Evolutionary conservation across 2,797 vertebrate species (phyloP).

Genomic region (Babyrousa celebensis): DNA sequence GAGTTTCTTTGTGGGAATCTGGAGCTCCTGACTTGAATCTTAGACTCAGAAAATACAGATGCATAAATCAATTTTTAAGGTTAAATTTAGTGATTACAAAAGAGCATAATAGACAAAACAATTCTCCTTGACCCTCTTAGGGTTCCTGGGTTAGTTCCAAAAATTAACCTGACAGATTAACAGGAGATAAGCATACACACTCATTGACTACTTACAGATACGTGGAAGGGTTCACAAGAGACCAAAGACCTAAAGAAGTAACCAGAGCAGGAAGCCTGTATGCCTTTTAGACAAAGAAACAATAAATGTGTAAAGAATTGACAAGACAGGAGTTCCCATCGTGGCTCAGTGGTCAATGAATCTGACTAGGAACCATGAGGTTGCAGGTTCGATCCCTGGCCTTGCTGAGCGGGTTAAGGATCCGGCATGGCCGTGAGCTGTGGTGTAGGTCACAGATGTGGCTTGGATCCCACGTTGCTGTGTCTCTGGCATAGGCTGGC

Average conservation of each 20-base stretch:
- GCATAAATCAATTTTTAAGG: slow-evolving; percentile 28
- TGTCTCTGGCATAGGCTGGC: too few relatives aligned
- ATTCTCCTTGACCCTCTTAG: not conserved
- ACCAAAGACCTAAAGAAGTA: not conserved
- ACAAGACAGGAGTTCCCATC: not conserved
- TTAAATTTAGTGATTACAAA: slow-evolving; percentile 62
- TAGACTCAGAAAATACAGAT: slow-evolving; percentile 30
- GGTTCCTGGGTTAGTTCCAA: not conserved
- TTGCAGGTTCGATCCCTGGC: too few relatives aligned
- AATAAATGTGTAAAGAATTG: not conserved
- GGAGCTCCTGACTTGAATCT: slow-evolving; percentile 5
- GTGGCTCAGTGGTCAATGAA: too few relatives aligned
- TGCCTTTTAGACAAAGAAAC: not conserved
- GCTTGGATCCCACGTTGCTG: too few relatives aligned
- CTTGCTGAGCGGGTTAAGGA: too few relatives aligned
- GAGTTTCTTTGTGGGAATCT: not conserved
- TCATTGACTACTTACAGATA: not conserved
- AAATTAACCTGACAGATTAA: not conserved
- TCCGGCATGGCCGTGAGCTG: too few relatives aligned
- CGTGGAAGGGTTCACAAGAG: not conserved
- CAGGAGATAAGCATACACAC: not conserved
- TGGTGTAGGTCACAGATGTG: too few relatives aligned
- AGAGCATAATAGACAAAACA: not conserved
- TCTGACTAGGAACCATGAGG: too few relatives aligned
- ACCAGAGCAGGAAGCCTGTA: not conserved